Percentiles rank a stretch among this genome's conserved stretches.
These are phyloP conservation scores for Triops longicaudatus DNA, from an alignment of 1,140 invertebrate genomes.

Conservation along the genomic window DNA sequence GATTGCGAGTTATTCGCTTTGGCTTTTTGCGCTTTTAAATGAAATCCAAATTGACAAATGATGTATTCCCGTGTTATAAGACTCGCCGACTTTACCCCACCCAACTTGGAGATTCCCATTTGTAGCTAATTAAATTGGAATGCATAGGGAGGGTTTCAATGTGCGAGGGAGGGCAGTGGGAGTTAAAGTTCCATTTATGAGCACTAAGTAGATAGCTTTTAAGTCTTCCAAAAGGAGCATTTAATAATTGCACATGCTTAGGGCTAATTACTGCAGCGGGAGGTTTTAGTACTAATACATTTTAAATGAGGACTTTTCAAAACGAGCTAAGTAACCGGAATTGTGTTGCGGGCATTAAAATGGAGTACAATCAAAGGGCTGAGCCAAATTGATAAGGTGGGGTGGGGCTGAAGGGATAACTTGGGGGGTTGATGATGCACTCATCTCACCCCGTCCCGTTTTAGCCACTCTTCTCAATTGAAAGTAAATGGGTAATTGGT, in stretches of 20 bases:
- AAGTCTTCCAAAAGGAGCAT: no score
- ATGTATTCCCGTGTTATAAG: background rate
- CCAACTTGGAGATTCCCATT: background rate
- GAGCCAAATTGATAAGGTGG: background rate
- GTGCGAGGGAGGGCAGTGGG: background rate
- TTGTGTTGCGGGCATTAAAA: no score
- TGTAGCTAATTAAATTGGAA: background rate
- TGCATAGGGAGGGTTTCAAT: no score
- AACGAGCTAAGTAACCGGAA: no score
- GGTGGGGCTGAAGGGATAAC: no score
- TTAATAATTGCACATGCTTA: no score
- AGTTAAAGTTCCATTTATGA: background rate
- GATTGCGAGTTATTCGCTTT: no score
- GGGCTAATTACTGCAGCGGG: no score
- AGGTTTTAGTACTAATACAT: no score
- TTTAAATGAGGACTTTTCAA: no score
- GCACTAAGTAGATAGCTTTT: background rate
- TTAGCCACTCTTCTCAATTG: conserved; percentile 11
- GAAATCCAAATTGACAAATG: conserved; percentile 12
- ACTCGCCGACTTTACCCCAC: background rate
- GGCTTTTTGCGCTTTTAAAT: background rate
- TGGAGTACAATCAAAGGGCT: background rate
- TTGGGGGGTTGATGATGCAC: no score
- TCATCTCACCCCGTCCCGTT: background rate
- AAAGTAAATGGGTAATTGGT: conserved; percentile 15